Evolutionary conservation across 2,797 vertebrate genomes (phyloP).

Genomic region (Hipposideros larvatus): DNA sequence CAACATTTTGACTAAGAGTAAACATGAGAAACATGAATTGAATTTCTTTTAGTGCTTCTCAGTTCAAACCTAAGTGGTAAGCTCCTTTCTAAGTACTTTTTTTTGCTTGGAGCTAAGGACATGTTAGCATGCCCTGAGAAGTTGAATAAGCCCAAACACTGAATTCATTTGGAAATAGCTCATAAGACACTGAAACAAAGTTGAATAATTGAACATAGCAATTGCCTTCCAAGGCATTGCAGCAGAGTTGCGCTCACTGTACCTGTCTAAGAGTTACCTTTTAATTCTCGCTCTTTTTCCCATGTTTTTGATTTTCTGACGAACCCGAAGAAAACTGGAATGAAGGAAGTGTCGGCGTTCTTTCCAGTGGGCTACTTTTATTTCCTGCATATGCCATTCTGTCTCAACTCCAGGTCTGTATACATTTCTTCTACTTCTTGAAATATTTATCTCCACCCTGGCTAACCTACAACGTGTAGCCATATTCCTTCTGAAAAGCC

Average conservation of each 20-base stretch:
- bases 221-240: background rate
- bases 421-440: slow-evolving; percentile 54
- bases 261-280: background rate
- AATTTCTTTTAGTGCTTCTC: slow-evolving; percentile 37
- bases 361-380: slow-evolving; percentile 52
- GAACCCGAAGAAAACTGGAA: background rate
- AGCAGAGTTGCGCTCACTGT: background rate
- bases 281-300: background rate
- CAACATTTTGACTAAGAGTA: slow-evolving; percentile 39
- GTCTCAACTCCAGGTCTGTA: slow-evolving; percentile 50
- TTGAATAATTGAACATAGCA: background rate
- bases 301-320: slow-evolving; percentile 36
- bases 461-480: background rate
- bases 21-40: slow-evolving; percentile 27
- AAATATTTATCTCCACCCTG: slow-evolving; percentile 33
- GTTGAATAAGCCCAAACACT: slow-evolving; percentile 58
- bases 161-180: slow-evolving; percentile 46
- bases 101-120: slow-evolving; percentile 4
- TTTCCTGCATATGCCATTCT: slow-evolving; percentile 46
- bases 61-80: slow-evolving; percentile 19
- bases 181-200: slow-evolving; percentile 31
- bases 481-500: slow-evolving; percentile 9
- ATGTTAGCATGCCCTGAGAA: slow-evolving; percentile 14
- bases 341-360: slow-evolving; percentile 37
- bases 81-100: background rate